Conservation (phyloP, 2,797 vertebrate genomes). For the Poecile montanus region DNA sequence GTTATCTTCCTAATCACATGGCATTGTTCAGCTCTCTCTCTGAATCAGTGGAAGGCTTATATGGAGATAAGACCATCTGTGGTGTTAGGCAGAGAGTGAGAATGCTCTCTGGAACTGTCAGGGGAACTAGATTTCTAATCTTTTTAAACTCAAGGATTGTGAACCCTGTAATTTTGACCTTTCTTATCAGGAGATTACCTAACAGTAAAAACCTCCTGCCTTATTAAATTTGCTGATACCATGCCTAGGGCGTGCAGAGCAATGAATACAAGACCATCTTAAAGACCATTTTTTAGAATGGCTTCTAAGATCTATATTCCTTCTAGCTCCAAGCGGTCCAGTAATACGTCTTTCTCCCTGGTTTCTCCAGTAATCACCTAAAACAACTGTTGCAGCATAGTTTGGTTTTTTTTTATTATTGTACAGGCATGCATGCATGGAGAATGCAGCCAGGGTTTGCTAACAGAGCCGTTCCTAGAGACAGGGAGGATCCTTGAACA, state of each 20-base stretch:
- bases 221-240: neutral
- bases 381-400: neutral
- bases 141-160: neutral
- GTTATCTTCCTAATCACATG: neutral
- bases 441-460: neutral
- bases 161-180: neutral
- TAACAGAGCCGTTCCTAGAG: neutral
- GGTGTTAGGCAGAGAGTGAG: neutral
- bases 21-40: neutral
- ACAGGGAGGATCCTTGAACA: neutral
- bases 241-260: neutral
- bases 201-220: neutral
- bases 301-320: neutral
- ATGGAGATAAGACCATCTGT: constrained; percentile 18
- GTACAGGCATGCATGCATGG: too few relatives aligned
- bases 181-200: neutral
- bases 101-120: constrained; percentile 31
- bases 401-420: neutral
- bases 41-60: neutral
- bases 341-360: neutral
- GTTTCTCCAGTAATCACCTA: neutral
- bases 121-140: neutral
- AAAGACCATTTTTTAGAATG: neutral
- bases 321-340: neutral
- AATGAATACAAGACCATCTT: neutral